Base-by-base conservation (phyloP, 2,888 invertebrate species). In the Watsonalla cultraria region DNA sequence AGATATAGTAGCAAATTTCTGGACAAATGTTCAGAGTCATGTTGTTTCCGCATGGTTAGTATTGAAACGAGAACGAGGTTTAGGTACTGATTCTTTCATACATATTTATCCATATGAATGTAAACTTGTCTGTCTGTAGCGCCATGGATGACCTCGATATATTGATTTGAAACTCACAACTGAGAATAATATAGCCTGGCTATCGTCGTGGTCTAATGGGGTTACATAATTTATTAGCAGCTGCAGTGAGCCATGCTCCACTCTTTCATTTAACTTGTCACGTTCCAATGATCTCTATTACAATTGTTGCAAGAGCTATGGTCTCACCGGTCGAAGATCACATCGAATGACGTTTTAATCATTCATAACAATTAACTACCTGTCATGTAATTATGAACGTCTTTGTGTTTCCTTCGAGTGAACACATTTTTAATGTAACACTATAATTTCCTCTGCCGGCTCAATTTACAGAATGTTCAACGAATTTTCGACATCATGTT, bases 171-270 rank as follows among this genome's bases (percentile, higher is more conserved):
- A 80, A 71, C 65, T 69, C 60, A 61, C 78, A 77, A 68, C 72
- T 76, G 78, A 52, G 54, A 62, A 61, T 56, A 57, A 55, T 60
- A 66, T 61, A 59, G 57, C 61, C 66, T 53, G 66, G 59, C 59
- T 60, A 42, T 62, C 51, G 56, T 53, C 60, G 59, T 56, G 52
- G 57, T 64, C 65, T 65, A 72, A 62, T 60, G 68, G 60, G 66
- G 61, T 66, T 72, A 61, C 64, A 79, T 80, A 74, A 80, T 77
- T 80, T 72, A 82, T 77, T 65, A 69, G 65, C 55, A 61, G 65
- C 72, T 70, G 72, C 73, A 75, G 59, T 74, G 61, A 66, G 66
- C 65, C 59, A 60, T 59, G 57, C 54, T 60, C 65, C 61, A 64
- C 63, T 66, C 52, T 68, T 64, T 66, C 74, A 76, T 76, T 74